phyloP scores from a whole-genome alignment of 2,797 vertebrate species.

The Parauchenoglanis punctatus region DNA sequence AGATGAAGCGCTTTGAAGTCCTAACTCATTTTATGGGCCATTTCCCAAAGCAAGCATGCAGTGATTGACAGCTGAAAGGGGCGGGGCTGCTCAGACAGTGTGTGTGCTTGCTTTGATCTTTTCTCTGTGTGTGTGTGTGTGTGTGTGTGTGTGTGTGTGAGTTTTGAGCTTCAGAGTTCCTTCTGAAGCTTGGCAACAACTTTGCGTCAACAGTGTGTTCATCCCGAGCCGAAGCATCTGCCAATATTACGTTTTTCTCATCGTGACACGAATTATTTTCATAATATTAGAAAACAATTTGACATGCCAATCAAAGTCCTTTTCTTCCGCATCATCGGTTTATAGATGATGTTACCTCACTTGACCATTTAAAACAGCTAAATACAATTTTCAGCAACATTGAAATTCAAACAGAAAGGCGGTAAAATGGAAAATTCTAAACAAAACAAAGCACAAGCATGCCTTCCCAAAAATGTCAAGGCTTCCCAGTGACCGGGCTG shows the following conservation, averaged over 20 bases:
- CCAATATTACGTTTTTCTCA: background rate
- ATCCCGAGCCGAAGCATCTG: background rate
- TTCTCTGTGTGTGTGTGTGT: slow-evolving; percentile 12
- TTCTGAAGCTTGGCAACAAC: slow-evolving; percentile 40
- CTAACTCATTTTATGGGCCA: slow-evolving; percentile 72
- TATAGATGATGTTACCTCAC: background rate
- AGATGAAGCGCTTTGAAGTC: slow-evolving; percentile 69
- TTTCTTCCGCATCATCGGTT: background rate
- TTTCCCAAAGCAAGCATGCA: slow-evolving; percentile 71
- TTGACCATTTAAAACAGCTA: background rate
- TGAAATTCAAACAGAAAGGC: background rate
- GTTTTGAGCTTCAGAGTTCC: slow-evolving; percentile 35
- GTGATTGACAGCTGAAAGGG: slow-evolving; percentile 57
- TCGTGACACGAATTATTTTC: too few relatives aligned
- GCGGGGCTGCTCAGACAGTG: slow-evolving; percentile 43
- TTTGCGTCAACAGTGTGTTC: background rate
- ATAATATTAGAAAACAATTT: background rate
- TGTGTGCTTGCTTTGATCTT: slow-evolving; percentile 53
- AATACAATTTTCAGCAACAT: background rate
- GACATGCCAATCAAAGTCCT: background rate
- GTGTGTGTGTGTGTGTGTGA: slow-evolving; percentile 5
- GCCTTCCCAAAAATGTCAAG: background rate
- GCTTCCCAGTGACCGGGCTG: background rate
- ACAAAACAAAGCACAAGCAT: background rate
- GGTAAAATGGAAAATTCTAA: background rate